Evolutionary conservation across 2,797 vertebrate genomes (phyloP), one percentile per base, ranked within the genome.

Genomic region (Lepus oiostolus): DNA sequence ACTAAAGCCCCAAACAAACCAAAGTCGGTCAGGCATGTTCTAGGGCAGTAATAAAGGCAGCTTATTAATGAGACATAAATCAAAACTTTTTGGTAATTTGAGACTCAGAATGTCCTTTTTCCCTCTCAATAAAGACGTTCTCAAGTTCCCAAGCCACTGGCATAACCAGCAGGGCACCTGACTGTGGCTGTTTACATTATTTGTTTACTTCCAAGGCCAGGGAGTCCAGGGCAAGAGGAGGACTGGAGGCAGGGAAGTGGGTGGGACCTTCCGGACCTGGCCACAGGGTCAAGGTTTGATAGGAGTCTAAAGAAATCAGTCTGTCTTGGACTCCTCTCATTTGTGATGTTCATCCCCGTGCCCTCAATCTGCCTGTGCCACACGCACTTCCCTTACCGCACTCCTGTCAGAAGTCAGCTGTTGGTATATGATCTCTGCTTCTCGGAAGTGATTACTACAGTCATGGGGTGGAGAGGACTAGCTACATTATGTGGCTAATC

Each of bases 71-170:
- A 72, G 50, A 77, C 52, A 50, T 17, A 86, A 50, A 65, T 47
- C 10, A 67, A 79, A 94, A 54, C 35, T n/a, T 42, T 74, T 90
- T 85, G 60, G 68, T 90, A 72, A 85, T 88, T 96, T 75, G 77
- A 93, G 26, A 93, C 14, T 47, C 63, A 70, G 35, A 81, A 62
- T 60, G 30, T 35, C 35, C 28, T 87, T 95, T 71, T 0, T n/a
- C n/a, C 4, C 76, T 72, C 65, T 60, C 32, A 38, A 62, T 47
- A 28, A 90, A 84, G 84, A 67, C 52, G 32, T 85, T 83, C 42
- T 30, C 16, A 86, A 32, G 17, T 74, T 91, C 72, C 50, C 83
- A 92, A 24, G 32, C 50, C 50, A 52, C 38, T 85, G 82, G 72
- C 54, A 72, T 92, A 89, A 89, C 38, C 47, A 88, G 13, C 22